These are phyloP conservation scores for Fundulus diaphanus DNA, from an alignment of 2,797 vertebrate genomes.

Conservation along the genomic window DNA sequence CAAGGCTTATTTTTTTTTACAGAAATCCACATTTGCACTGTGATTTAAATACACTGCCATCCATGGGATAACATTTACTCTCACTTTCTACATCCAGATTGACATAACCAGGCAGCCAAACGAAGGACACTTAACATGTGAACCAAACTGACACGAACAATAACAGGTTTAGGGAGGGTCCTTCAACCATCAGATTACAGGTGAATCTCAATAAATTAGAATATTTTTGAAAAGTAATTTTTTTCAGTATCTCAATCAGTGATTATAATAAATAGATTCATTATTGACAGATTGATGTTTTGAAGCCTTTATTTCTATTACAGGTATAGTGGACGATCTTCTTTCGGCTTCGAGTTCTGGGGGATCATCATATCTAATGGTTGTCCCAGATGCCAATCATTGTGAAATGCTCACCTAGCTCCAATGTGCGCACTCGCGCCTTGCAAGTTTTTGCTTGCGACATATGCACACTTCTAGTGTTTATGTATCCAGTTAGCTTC, in stretches of 20 bases:
- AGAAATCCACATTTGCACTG: slow-evolving; percentile 40
- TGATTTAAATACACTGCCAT: slow-evolving; percentile 41
- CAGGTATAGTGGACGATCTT: too few relatives aligned
- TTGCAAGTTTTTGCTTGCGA: too few relatives aligned
- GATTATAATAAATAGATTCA: neutral
- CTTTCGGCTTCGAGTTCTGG: too few relatives aligned
- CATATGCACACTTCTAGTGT: too few relatives aligned
- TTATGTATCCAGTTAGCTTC: too few relatives aligned
- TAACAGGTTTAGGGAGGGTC: slow-evolving; percentile 28
- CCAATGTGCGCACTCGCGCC: too few relatives aligned
- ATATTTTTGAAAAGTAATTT: neutral
- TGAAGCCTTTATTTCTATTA: too few relatives aligned
- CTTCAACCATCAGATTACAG: slow-evolving; percentile 22
- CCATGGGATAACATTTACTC: slow-evolving; percentile 19
- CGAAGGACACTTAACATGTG: slow-evolving; percentile 38
- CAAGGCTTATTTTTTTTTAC: slow-evolving; percentile 44
- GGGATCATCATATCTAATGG: too few relatives aligned
- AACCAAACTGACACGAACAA: slow-evolving; percentile 53
- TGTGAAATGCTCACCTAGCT: too few relatives aligned
- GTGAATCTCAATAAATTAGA: neutral
- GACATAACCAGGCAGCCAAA: slow-evolving; percentile 17
- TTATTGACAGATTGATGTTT: neutral
- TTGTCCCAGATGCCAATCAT: too few relatives aligned
- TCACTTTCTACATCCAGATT: slow-evolving; percentile 24
- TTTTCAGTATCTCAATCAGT: neutral